Base-by-base conservation (phyloP, 1,140 invertebrate species). In the Zaprionus camerounensis region DNA sequence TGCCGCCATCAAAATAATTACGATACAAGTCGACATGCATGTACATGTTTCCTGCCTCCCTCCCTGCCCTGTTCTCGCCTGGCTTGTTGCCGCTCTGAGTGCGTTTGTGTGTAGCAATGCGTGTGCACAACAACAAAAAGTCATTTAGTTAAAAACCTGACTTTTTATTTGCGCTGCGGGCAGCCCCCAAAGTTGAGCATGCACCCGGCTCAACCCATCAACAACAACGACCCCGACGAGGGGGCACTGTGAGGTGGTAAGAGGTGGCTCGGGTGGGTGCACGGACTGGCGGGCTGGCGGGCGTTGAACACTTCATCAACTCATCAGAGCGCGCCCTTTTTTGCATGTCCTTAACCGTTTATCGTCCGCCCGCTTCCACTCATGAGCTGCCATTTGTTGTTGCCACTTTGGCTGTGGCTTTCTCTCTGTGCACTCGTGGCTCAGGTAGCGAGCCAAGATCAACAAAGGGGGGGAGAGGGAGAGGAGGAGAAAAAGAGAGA, bases 111-210 rank as follows among this genome's bases (percentile, higher is more conserved):
- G 84, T 88, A 87, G 80, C 84, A 88, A 90, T 90, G 84, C 85
- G 84, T 88, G 85, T 88, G 85, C 85, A 81, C 85, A 88, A 90
- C 85, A 88, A 90, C 85, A 90, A 88, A 88, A 88, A 88, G 85
- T 88, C 85, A 88, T 88, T 88, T 88, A 88, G 85, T 88, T 90
- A 90, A 88, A 88, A 88, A 88, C 85, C 81, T 84, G 81, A 90
- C 78, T 88, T 88, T 88, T 88, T 88, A 88, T 88, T 88, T 88
- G 85, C 85, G 78, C 85, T 75, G 58, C 81, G 81, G 85, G 83
- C 66, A 66, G 80, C 76, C 69, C 75, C 66, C 74, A 71, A 68
- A 74, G 65, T 75, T 70, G 58, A 62, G 31, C 63, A 15, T 12
- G 11, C 36, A 53, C 51, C 49, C n/a, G 34, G 17, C 36, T 55